phyloP scores from a whole-genome alignment of 2,888 invertebrate species.

The Campaea margaritaria region DNA sequence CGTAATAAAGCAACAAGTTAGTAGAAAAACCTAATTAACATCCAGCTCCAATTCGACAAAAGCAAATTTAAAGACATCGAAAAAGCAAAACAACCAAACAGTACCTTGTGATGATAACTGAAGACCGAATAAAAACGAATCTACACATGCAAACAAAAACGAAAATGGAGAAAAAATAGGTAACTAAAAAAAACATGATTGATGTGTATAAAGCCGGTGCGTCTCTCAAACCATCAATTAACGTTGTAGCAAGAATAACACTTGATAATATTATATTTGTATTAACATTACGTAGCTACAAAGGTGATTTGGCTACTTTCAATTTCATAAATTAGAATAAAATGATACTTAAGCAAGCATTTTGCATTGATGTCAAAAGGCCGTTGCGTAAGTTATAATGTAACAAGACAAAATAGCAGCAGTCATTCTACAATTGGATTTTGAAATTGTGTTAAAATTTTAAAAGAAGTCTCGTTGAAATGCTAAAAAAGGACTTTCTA shows the following conservation, averaged over 20 bases:
- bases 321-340: constrained; percentile 10
- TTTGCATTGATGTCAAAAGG: not conserved
- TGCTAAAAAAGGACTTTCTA: too few relatives aligned
- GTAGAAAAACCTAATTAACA: not conserved
- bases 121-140: constrained; percentile 38
- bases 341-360: constrained; percentile 5
- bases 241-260: constrained; percentile 11
- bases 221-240: constrained; percentile 28
- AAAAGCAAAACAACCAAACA: constrained; percentile 21
- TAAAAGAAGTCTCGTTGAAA: not conserved
- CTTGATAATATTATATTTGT: constrained; percentile 19
- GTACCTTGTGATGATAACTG: constrained; percentile 27
- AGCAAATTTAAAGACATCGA: constrained; percentile 21
- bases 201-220: constrained; percentile 30
- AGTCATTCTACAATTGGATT: not conserved
- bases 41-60: constrained; percentile 7
- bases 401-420: constrained; percentile 7
- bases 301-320: constrained; percentile 19
- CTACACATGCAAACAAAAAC: constrained; percentile 38
- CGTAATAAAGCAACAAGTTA: not conserved
- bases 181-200: constrained; percentile 36
- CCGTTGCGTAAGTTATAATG: constrained; percentile 7
- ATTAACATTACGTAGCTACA: constrained; percentile 11
- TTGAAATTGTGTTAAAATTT: not conserved
- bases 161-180: constrained; percentile 32